Percentiles rank a stretch among this genome's conserved stretches.
Conservation (phyloP, 2,113 vertebrate species). For the Prinia subflava region DNA sequence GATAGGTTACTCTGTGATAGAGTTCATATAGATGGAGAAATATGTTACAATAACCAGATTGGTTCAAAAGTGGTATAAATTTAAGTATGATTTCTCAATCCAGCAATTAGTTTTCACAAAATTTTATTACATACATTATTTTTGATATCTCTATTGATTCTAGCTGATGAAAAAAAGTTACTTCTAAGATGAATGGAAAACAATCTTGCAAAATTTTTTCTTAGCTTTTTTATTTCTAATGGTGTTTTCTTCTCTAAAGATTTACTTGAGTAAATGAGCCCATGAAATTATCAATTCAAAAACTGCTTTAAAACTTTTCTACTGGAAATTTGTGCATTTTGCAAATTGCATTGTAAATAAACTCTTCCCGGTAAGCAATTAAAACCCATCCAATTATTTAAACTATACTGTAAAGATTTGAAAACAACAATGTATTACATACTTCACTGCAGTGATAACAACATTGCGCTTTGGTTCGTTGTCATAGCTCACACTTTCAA, state of each 20-base stretch:
- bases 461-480: constrained; percentile 96
- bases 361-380: not conserved
- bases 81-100: not conserved
- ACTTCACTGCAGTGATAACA: constrained; percentile 92
- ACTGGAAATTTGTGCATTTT: not conserved
- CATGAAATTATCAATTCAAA: not conserved
- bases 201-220: not conserved
- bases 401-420: not conserved
- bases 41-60: not conserved
- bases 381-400: not conserved
- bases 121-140: not conserved
- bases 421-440: constrained; percentile 11
- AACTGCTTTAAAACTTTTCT: not conserved
- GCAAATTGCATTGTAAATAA: not conserved
- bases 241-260: not conserved
- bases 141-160: not conserved
- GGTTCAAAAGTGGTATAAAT: not conserved
- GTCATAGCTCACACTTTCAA: constrained; percentile 96
- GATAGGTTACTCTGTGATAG: not conserved
- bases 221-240: not conserved
- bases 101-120: not conserved
- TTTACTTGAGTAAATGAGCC: not conserved
- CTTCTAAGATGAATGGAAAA: not conserved
- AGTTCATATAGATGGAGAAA: not conserved
- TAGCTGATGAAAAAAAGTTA: not conserved